Base-by-base conservation (phyloP, 2,888 invertebrate genomes). In the Rosalia funebris region DNA sequence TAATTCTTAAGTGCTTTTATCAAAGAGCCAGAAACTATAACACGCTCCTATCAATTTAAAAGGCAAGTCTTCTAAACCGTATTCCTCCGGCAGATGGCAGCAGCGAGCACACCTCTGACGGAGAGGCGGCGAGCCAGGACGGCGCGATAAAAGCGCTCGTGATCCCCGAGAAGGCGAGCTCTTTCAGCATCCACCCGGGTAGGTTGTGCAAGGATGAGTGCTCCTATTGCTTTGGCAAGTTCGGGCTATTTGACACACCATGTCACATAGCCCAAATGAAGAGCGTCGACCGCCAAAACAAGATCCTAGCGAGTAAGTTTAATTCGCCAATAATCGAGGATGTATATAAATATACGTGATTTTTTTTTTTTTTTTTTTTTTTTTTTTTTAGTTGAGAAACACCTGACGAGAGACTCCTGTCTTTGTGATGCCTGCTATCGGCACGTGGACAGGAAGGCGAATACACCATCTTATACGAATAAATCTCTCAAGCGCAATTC, bases 251-350 rank as follows among this genome's bases (percentile, higher is more conserved):
- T 66, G 93, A 94, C 75, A 93, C 93, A 0, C 93, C 93, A 0
- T 92, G 92, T 81, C 93, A 94, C 76, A 89, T 94, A 50, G 93
- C 92, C 0, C 93, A 93, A 81, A 89, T 94, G 79, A 93, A 93
- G 71, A 91, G 91, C 52, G 84, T 86, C 0, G 93, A 93, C 60
- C 82, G 92, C n/a, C 92, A 92, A 78, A 88, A 89, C 76, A 92
- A 91, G 75, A 92, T 93, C 61, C 82, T 93, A 62, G 87, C 86
- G 66, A 88, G 91, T 91, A 80, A 84, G 87, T 60, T 12, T 85
- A 46, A 45, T 46, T 48, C n/a, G n/a, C n/a, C n/a, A n/a, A n/a
- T n/a, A n/a, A n/a, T n/a, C n/a, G n/a, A n/a, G n/a, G n/a, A n/a
- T n/a, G n/a, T n/a, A n/a, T n/a, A n/a, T 25, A 5, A 5, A 25